These are phyloP conservation scores for Cyprinodon brontotheroides DNA, from an alignment of 2,113 vertebrate genomes.

Conservation along the genomic window DNA sequence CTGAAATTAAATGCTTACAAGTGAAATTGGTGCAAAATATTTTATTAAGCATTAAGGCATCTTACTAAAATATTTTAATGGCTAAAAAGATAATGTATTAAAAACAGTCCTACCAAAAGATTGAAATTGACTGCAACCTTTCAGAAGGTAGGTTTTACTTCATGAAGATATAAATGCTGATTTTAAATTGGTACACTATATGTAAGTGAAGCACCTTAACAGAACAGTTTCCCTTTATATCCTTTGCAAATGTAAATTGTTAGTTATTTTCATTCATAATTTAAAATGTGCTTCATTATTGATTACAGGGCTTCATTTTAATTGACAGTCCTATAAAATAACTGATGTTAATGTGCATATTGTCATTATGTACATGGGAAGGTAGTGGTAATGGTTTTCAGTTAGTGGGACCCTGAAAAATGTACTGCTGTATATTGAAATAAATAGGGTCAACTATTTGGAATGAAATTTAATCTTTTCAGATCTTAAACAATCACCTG, in stretches of 20 bases:
- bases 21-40: not conserved
- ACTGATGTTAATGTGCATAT: not conserved
- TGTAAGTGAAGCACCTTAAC: too few species aligned
- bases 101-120: too few species aligned
- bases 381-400: not conserved
- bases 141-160: too few species aligned
- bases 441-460: not conserved
- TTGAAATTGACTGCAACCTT: not conserved
- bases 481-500: not conserved
- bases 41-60: not conserved
- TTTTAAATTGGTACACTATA: too few species aligned
- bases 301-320: not conserved
- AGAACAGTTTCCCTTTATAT: not conserved
- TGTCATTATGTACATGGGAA: not conserved
- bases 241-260: not conserved
- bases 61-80: not conserved
- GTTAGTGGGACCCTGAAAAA: not conserved
- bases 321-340: not conserved
- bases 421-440: not conserved
- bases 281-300: not conserved
- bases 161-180: too few species aligned
- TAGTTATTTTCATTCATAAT: not conserved
- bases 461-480: not conserved
- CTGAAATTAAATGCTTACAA: not conserved
- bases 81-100: too few species aligned